phyloP scores from a whole-genome alignment of 2,113 vertebrate genomes.

The Xenus cinereus region DNA sequence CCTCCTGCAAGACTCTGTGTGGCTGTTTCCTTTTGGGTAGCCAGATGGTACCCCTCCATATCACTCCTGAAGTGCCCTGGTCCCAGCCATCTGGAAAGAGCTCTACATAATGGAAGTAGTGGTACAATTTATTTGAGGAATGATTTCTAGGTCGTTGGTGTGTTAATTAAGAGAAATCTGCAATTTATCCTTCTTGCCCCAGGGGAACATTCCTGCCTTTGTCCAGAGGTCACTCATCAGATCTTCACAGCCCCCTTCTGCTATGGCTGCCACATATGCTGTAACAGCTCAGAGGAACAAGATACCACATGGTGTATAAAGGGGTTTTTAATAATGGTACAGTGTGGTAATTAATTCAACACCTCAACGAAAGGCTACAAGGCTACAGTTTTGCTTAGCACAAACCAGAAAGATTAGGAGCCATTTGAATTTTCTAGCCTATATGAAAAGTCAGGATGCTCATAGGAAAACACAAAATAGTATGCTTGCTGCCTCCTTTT shows the following conservation, averaged over 20 bases:
- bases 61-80: not conserved
- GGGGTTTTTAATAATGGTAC: not conserved
- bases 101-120: not conserved
- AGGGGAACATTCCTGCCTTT: not conserved
- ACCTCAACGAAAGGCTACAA: not conserved
- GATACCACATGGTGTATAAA: not conserved
- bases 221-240: not conserved
- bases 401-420: not conserved
- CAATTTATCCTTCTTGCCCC: not conserved
- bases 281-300: not conserved
- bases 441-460: not conserved
- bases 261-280: accelerated
- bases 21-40: not conserved
- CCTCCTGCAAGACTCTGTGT: accelerated
- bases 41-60: accelerated
- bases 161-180: not conserved
- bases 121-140: not conserved
- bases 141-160: not conserved
- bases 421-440: not conserved
- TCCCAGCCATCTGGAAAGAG: not conserved
- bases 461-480: not conserved
- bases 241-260: not conserved
- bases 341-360: not conserved
- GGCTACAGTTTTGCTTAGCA: not conserved
- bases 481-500: not conserved